These are phyloP conservation scores for Drosophila sordidapex DNA, from an alignment of 2,888 invertebrate genomes.

Conservation along the genomic window DNA sequence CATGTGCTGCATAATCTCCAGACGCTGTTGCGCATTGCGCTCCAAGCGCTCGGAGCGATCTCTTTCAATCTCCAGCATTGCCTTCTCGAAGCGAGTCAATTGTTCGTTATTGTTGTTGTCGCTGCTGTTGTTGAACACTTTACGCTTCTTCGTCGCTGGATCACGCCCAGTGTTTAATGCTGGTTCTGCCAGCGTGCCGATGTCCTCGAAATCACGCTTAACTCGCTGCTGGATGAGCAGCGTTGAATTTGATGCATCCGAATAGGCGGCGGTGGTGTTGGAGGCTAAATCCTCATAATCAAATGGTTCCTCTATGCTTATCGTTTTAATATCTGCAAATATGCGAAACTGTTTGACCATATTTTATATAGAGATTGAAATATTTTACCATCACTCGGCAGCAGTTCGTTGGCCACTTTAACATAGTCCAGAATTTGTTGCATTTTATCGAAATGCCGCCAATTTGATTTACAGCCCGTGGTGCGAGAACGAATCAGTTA, in stretches of 20 bases:
- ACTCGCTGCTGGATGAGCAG: background rate
- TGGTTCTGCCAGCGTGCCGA: background rate
- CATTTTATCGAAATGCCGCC: background rate
- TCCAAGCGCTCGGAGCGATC: constrained; percentile 12
- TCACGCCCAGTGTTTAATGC: background rate
- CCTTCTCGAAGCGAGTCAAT: constrained; percentile 15
- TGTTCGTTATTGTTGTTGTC: background rate
- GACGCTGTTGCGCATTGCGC: constrained; percentile 8
- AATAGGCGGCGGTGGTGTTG: background rate
- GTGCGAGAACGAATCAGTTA: background rate
- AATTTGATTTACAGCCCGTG: background rate
- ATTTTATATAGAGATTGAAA: background rate
- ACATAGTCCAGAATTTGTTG: background rate
- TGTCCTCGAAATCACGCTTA: background rate
- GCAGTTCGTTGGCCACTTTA: background rate
- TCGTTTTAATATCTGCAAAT: background rate
- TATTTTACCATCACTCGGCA: background rate
- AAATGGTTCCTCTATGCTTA: background rate
- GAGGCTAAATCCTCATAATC: background rate
- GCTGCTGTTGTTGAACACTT: background rate
- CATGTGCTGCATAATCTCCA: constrained; percentile 17
- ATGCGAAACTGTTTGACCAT: background rate
- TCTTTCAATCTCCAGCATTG: constrained; percentile 13
- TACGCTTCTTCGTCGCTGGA: background rate
- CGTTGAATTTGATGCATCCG: background rate